Base-by-base conservation (phyloP, 2,113 vertebrate genomes). In the Xiphophorus maculatus region DNA sequence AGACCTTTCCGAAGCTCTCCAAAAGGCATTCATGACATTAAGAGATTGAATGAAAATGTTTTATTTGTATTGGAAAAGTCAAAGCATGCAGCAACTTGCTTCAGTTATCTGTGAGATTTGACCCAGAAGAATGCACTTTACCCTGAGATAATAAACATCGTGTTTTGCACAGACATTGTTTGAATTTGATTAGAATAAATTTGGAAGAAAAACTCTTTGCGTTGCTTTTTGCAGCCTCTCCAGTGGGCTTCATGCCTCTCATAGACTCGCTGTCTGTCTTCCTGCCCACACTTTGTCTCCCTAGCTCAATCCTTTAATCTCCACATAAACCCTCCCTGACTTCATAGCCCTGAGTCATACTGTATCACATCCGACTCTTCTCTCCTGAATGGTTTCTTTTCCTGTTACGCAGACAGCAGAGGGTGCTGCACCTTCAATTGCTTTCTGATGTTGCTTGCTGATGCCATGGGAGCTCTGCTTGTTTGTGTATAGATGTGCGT, bases 231-330 rank as follows among this genome's bases (percentile, higher is more conserved):
- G 68, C 11, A 40, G 71, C 67, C 58, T 66, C 74, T 81, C 28
- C 71, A 76, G 72, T 19, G 60, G 76, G 60, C 63, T 71, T 51
- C 54, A 58, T 61, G 76, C 84, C 70, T 70, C 69, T 71, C 61
- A 60, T 80, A 62, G 83, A 85, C 84, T 87, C 62, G 69, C 61
- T 68, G 58, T 76, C 77, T 85, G 77, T 71, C 25, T n/a, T 58
- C 25, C 60, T 80, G 83, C 86, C 86, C 76, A 88, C 78, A 44
- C 77, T 72, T 76, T 77, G 68, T 82, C 79, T 87, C 65, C 61
- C 84, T 85, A 87, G 74, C 79, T 80, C 77, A 87, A 90, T 90
- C 85, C 87, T 88, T 91, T 90, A 88, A 92, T 91, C 85, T 91
- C 80, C 81, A 71, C 73, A 79, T 84, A 89, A 89, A 90, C 81